Evolutionary conservation across 2,113 vertebrate species (phyloP), one percentile per base, ranked within the genome.

Genomic region (Hippocampus guttulatus): DNA sequence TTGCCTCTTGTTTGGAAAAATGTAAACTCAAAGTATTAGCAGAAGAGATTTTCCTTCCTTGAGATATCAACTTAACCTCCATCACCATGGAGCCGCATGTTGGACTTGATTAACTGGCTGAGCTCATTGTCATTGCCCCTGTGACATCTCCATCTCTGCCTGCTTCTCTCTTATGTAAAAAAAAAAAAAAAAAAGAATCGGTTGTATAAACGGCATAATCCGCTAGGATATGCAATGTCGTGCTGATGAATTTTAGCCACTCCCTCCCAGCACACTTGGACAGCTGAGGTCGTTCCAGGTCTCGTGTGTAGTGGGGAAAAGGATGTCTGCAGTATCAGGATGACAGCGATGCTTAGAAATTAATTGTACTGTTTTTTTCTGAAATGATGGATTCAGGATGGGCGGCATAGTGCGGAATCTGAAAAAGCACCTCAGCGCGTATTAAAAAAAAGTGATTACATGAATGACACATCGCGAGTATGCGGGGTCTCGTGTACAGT

Each of bases 121-220:
- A 80, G 47, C 62, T 9, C 3, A 9, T 21, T 23, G 52, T 55
- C 23, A 67, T 78, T 82, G 71, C 80, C 64, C 67, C 25, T 23
- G 54, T 67, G 71, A 81, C 78, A 67, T 57, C 71, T 58, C 66
- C 61, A 65, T 70, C 72, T 49, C 69, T 68, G 71, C 9, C 33
- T 54, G 71, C 23, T 43, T 68, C 47, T 54, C 71, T 69, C 70
- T 91, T 91, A 91, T 78, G 74, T 91, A 90, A 92, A 88, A 80
- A 71, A 49, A 76, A 80, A 70, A 49, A 76, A 79, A 21, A 43
- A 33, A 3, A 33, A 40, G 3, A 62, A 18, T 90, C 89, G 84
- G 81, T 90, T 84, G 79, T 87, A 79, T 91, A 90, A 91, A 76
- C 84, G 74, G 49, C 68, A 54, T 91, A 89, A 90, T 91, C 88